Conservation (phyloP, 2,888 invertebrate genomes). For the Stenotaenia linearis region DNA sequence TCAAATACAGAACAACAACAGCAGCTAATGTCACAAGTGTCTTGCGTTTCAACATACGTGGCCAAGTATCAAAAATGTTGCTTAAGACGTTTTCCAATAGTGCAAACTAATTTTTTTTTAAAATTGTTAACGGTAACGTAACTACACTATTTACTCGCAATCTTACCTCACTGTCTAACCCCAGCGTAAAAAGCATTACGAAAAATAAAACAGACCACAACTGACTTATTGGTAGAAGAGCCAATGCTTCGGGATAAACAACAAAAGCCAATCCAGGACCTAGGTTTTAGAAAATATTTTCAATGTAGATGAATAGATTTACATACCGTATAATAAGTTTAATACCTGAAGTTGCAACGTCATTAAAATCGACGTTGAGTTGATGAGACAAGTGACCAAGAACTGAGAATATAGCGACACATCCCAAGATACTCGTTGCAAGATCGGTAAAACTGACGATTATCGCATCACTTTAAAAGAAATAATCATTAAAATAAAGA, state of each 20-base stretch:
- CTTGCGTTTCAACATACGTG: conserved; percentile 45
- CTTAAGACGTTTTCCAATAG: conserved; percentile 46
- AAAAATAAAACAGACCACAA: conserved; percentile 42
- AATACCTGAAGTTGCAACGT: conserved; percentile 47
- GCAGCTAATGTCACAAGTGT: conserved; percentile 38
- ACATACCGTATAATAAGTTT: too few relatives aligned
- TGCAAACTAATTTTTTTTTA: conserved; percentile 42
- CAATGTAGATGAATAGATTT: too few relatives aligned
- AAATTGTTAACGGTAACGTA: too few relatives aligned
- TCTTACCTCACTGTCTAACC: conserved; percentile 41
- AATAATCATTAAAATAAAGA: conserved; percentile 38
- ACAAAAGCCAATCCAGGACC: conserved; percentile 71
- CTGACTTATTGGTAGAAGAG: conserved; percentile 63
- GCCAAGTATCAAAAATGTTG: conserved; percentile 47
- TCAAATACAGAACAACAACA: conserved; percentile 41
- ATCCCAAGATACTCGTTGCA: conserved; percentile 68
- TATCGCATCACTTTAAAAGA: conserved; percentile 56
- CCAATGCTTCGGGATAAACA: conserved; percentile 68
- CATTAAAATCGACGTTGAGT: conserved; percentile 43
- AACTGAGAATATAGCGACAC: conserved; percentile 71
- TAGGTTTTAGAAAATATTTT: neutral
- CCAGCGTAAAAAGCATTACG: conserved; percentile 41
- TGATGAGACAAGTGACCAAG: conserved; percentile 59
- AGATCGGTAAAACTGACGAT: conserved; percentile 66
- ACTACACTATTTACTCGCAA: neutral